Percentiles rank a stretch among this genome's conserved stretches.
Evolutionary conservation across 2,113 vertebrate species (phyloP).

Genomic region (Brienomyrus longianalis): DNA sequence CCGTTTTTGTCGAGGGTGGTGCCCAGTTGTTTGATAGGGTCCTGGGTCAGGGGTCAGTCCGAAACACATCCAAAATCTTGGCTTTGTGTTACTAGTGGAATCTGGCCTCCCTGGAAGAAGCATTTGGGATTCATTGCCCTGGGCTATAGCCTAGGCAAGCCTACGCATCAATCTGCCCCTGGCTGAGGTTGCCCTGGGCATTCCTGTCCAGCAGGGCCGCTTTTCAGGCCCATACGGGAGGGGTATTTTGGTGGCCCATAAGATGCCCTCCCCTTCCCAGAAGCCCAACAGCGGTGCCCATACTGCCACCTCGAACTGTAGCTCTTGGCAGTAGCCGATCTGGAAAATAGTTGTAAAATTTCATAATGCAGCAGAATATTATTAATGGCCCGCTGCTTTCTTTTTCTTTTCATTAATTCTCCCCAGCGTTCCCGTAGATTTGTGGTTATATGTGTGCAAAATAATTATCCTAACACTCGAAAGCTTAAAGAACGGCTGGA

Average conservation of each 20-base stretch:
- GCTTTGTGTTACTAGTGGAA: not conserved
- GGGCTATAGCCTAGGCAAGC: not conserved
- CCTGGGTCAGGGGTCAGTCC: not conserved
- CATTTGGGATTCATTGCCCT: not conserved
- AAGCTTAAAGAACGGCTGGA: not conserved
- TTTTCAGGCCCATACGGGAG: not conserved
- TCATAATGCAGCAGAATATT: constrained; percentile 13
- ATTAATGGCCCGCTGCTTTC: not conserved
- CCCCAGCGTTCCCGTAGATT: not conserved
- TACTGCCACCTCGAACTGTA: not conserved
- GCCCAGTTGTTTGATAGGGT: not conserved
- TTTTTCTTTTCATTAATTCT: not conserved
- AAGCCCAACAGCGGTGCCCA: not conserved
- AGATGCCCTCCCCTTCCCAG: not conserved
- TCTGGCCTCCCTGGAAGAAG: not conserved
- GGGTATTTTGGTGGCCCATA: not conserved
- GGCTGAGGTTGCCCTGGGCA: not conserved
- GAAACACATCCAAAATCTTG: not conserved
- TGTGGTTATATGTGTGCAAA: not conserved
- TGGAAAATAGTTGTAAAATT: constrained; percentile 18
- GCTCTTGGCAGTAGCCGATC: not conserved
- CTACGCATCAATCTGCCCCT: not conserved
- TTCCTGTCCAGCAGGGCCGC: not conserved
- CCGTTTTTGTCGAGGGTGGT: not conserved
- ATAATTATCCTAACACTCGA: not conserved